Base-by-base conservation (phyloP, 2,797 vertebrate genomes). In the Sebastes glaucus region DNA sequence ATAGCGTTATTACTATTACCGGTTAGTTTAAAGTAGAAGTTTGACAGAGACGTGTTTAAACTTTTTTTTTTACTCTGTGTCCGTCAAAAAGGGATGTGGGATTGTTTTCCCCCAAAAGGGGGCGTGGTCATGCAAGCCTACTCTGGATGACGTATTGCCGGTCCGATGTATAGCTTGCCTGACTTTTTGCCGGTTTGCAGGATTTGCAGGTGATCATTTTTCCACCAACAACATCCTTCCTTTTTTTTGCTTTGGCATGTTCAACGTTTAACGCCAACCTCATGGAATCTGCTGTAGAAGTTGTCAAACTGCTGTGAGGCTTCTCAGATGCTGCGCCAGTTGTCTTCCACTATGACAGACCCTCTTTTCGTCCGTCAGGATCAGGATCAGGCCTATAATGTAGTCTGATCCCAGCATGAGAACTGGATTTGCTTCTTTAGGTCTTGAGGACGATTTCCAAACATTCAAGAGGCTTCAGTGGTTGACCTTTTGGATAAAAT, bases 351-450 rank as follows among this genome's bases (percentile, higher is more conserved):
- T n/a, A n/a, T 9, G 16, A 27, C n/a, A 61, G 14, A 42, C 11
- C 13, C 6, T 42, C 6, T 57, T 42, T 73, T 53, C 1, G 49
- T 76, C 28, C n/a, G 22, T 1, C 49, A 46, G 42, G n/a, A 25
- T 55, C 32, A 14, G 42, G 3, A 25, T 53, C 4, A 1, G 38
- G 49, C 25, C 23, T 23, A 33, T 52, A 35, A 32, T 30, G 25
- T 25, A 25, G 69, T 72, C 52, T 53, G 66, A 79, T 75, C 65
- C 53, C 63, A 64, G 74, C n/a, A 23, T 6, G 9, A 63, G n/a
- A 71, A 53, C 18, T 62, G 25, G 2, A 56, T 22, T 56, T 56
- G 16, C 49, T 62, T 65, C 14, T 69, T 66, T 11, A 38, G 9
- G 16, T 70, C 70, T 33, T 46, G 11, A 59, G 18, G n/a, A 64